Percentiles rank a stretch among this genome's conserved stretches.
phyloP scores from a whole-genome alignment of 2,888 invertebrate genomes.

The Pheosia tremula region DNA sequence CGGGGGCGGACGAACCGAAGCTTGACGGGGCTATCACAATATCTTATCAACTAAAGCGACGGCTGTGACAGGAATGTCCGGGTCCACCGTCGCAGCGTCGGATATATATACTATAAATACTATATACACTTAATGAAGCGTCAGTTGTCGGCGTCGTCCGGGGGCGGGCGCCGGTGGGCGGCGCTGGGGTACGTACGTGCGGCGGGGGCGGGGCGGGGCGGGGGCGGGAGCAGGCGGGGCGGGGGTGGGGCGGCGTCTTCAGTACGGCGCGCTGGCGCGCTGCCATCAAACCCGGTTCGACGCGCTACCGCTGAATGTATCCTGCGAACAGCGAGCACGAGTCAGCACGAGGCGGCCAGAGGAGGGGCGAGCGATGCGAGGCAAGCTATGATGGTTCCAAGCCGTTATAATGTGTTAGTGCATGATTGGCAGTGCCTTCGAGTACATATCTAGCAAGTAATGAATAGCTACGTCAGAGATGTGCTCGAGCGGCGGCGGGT shows the following conservation, averaged over 20 bases:
- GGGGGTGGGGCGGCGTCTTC: constrained; percentile 37
- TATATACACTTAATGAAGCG: constrained; percentile 63
- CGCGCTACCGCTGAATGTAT: constrained; percentile 67
- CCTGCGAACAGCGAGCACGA: constrained; percentile 50
- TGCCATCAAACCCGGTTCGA: constrained; percentile 77
- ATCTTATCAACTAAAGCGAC: constrained; percentile 46
- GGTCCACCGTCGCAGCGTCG: constrained; percentile 44
- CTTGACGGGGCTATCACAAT: constrained; percentile 57
- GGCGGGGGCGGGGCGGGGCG: not conserved
- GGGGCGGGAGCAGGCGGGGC: constrained; percentile 5
- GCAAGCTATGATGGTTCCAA: no score
- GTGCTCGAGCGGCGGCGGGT: constrained; percentile 27
- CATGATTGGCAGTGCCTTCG: no score
- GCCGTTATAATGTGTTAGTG: no score
- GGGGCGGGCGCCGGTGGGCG: constrained; percentile 18
- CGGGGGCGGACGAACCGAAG: constrained; percentile 5
- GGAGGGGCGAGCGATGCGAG: constrained; percentile 9
- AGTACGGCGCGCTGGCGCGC: constrained; percentile 45
- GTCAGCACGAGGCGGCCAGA: not conserved
- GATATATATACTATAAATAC: constrained; percentile 59
- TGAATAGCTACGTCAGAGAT: no score
- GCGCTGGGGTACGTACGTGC: not conserved
- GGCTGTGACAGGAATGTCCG: constrained; percentile 36
- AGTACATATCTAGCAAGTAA: no score
- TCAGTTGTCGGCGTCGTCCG: constrained; percentile 31